Evolutionary conservation across 2,797 vertebrate genomes (phyloP).

Genomic region (Oreonectes daqikongensis): DNA sequence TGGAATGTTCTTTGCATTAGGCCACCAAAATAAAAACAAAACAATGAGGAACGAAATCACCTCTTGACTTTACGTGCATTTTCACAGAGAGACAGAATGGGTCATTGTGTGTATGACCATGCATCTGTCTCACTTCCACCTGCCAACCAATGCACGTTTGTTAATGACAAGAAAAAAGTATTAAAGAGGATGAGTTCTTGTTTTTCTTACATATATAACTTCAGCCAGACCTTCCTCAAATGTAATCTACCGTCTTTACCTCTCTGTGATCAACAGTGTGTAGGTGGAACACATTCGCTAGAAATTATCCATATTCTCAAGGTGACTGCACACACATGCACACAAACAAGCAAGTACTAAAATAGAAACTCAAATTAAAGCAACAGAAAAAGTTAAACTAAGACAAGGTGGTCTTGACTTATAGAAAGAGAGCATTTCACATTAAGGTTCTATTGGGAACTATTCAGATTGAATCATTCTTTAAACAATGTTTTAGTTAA

Average conservation of each 20-base stretch:
- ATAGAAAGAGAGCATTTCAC: neutral
- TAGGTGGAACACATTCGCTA: no score
- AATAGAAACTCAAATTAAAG: no score
- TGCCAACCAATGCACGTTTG: neutral
- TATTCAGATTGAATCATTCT: neutral
- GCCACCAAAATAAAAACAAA: neutral
- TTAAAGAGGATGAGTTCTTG: no score
- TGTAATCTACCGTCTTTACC: no score
- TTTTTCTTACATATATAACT: no score
- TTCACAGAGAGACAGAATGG: neutral
- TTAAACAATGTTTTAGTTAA: neutral
- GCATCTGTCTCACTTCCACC: neutral
- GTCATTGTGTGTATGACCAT: neutral
- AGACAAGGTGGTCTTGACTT: neutral
- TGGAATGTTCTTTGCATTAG: neutral
- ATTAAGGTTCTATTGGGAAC: neutral
- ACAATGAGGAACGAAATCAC: neutral
- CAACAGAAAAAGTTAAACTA: no score
- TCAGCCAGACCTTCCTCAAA: no score
- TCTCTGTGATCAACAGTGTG: no score
- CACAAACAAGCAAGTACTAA: no score
- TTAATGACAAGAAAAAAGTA: neutral
- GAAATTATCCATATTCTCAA: no score
- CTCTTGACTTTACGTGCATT: neutral
- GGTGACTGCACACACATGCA: no score